Conservation (phyloP, 2,888 invertebrate genomes). For the Tetrapedia diversipes region DNA sequence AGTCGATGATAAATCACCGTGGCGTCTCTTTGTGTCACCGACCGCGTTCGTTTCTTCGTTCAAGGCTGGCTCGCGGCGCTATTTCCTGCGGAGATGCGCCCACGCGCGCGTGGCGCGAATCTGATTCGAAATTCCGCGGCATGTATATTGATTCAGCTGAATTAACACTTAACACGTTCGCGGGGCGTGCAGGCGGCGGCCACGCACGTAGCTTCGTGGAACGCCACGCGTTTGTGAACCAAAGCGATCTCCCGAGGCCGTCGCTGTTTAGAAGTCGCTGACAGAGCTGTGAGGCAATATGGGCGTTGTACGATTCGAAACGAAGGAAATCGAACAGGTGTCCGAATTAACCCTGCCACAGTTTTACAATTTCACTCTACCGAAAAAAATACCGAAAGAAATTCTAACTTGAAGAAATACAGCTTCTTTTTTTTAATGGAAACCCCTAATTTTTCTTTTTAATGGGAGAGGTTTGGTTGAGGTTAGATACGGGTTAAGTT, state of each 20-base stretch:
- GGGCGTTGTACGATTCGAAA: constrained; percentile 14
- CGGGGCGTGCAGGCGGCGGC: constrained; percentile 32
- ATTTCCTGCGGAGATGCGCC: constrained; percentile 61
- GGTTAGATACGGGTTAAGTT: too few relatives aligned
- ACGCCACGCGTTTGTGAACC: constrained; percentile 39
- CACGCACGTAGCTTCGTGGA: constrained; percentile 50
- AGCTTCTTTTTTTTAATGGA: too few relatives aligned
- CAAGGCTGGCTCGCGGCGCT: constrained; percentile 55
- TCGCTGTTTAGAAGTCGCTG: constrained; percentile 35
- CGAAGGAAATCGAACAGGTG: constrained; percentile 13
- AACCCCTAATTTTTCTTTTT: too few relatives aligned
- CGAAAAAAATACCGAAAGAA: too few relatives aligned
- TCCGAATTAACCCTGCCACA: constrained; percentile 17
- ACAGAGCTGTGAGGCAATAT: constrained; percentile 25
- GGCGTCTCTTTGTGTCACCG: constrained; percentile 62
- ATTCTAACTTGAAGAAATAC: too few relatives aligned
- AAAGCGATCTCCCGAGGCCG: constrained; percentile 52
- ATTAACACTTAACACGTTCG: constrained; percentile 62
- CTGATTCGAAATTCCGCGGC: constrained; percentile 63
- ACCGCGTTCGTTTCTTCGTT: constrained; percentile 40
- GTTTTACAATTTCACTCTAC: too few relatives aligned
- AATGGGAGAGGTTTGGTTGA: too few relatives aligned
- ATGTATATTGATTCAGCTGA: constrained; percentile 67
- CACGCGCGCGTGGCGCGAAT: constrained; percentile 59
- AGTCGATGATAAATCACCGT: constrained; percentile 66